Evolutionary conservation across 2,888 invertebrate species (phyloP), one percentile per base, ranked within the genome.

Genomic region (Cyclophora punctaria): DNA sequence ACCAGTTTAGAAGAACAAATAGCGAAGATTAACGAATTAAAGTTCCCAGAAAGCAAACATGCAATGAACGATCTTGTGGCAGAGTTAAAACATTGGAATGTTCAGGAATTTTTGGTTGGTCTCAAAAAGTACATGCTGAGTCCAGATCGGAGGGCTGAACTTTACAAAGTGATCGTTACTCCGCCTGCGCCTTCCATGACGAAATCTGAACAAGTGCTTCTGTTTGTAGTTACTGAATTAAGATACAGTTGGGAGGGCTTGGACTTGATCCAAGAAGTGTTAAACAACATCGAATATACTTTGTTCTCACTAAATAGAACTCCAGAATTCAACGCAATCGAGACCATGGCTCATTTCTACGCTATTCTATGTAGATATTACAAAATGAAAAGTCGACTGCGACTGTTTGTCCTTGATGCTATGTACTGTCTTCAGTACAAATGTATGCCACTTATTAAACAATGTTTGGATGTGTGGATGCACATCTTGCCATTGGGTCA

Each of bases 351-450:
- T 2, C 83, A 83, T 62, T 82, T 88, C 51, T 89, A 83, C 67
- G 83, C 86, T 4, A 61, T 83, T 6, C 53, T 85, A 20, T 89
- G 89, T 59, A 74, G 80, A 58, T 76, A 76, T 57, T 75, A 72
- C 47, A 65, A 71, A 46, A 64, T 75, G 46, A 77, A 72, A 52
- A 76, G 73, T 52, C 71, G 78, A 3, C 58, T 89, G 45, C 72
- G 83, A 48, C 50, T 77, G 3, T 89, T 89, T 50, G 71, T 89
- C 49, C 57, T 89, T 45, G 84, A 88, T 62, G 85, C 87, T 3
- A 80, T 89, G 83, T 89, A 89, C 58, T 87, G 86, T 53, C 70
- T 86, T 35, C 76, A 80, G 47, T 86, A 67, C 53, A 88, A 83
- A 64, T 73, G 84, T 2, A 66, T 84, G 7, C 68, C 77, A 4